Percentiles rank a stretch among this genome's conserved stretches.
Evolutionary conservation across 2,797 vertebrate species (phyloP).

Genomic region (Lerista edwardsae): DNA sequence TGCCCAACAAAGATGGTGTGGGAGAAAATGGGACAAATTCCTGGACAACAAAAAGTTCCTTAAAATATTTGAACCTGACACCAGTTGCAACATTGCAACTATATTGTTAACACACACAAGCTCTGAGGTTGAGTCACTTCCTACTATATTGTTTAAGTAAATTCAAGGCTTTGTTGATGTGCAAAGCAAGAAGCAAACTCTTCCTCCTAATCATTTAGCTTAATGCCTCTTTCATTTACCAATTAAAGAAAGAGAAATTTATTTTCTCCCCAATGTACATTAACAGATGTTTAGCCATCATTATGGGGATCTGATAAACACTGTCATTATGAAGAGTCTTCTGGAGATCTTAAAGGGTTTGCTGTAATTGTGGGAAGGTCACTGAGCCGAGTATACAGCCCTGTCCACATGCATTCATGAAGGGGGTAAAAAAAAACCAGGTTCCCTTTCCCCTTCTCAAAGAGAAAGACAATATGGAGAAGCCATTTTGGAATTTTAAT

Average conservation of each 20-base stretch:
- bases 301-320: slow-evolving; percentile 59
- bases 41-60: neutral
- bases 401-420: slow-evolving; percentile 84
- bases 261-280: slow-evolving; percentile 28
- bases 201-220: accelerated
- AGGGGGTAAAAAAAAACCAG: slow-evolving; percentile 37
- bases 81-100: neutral
- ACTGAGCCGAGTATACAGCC: slow-evolving; percentile 63
- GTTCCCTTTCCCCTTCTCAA: slow-evolving; percentile 67
- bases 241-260: neutral
- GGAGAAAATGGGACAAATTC: neutral
- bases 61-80: neutral
- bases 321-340: slow-evolving; percentile 60
- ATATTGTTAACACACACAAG: neutral
- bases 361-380: slow-evolving; percentile 43
- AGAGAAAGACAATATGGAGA: slow-evolving; percentile 83
- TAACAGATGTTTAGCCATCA: slow-evolving; percentile 1
- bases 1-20: neutral
- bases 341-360: slow-evolving; percentile 61
- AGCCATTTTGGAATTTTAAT: slow-evolving; percentile 89
- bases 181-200: neutral
- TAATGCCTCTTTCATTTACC: neutral
- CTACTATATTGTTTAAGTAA: neutral
- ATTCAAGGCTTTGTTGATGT: neutral
- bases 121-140: neutral